Conservation (phyloP, 2,113 vertebrate genomes). For the Hyla sarda region DNA sequence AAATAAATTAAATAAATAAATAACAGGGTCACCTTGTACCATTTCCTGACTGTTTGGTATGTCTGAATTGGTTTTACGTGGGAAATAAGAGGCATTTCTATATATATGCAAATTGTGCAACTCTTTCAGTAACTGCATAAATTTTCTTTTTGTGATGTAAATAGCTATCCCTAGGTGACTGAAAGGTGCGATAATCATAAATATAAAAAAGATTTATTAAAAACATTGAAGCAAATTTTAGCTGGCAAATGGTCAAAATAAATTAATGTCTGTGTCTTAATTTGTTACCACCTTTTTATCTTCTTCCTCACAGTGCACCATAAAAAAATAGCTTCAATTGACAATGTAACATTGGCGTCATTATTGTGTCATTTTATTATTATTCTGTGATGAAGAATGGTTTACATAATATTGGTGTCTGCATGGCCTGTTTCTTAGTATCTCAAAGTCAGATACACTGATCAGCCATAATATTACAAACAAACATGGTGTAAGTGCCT, state of each 20-base stretch:
- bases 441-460: not conserved
- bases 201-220: conserved; percentile 52
- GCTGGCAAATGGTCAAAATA: conserved; percentile 9
- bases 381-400: conserved; percentile 24
- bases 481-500: too few species aligned
- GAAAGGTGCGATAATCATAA: not conserved
- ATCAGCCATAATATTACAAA: not conserved
- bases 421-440: fast-evolving
- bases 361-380: conserved; percentile 26
- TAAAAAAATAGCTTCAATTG: conserved; percentile 16
- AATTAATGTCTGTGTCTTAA: conserved; percentile 29
- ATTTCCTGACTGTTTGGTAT: conserved; percentile 34
- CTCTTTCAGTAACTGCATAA: conserved; percentile 3
- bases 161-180: conserved; percentile 26
- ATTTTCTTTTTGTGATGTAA: not conserved
- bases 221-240: conserved; percentile 21
- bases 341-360: conserved; percentile 11
- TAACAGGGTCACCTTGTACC: conserved; percentile 53
- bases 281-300: conserved; percentile 27
- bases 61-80: conserved; percentile 53
- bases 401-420: not conserved
- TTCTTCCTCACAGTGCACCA: not conserved
- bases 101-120: conserved; percentile 23
- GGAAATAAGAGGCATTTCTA: conserved; percentile 39
- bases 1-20: conserved; percentile 33